These are phyloP conservation scores for Phaethon lepturus DNA, from an alignment of 2,113 vertebrate species.

Conservation along the genomic window DNA sequence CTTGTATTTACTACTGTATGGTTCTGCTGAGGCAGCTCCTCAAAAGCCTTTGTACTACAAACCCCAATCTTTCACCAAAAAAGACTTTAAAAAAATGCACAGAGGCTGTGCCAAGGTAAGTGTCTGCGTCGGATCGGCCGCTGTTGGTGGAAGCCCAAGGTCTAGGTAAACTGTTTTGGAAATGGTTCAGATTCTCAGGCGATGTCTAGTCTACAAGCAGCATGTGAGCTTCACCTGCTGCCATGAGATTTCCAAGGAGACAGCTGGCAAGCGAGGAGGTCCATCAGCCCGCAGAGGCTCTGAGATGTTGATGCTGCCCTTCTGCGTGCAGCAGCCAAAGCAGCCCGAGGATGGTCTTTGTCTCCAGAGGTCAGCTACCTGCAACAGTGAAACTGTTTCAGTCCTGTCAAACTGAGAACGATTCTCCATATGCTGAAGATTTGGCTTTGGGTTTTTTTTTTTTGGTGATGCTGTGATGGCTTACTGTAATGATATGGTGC, in stretches of 20 bases:
- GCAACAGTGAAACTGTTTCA: neutral
- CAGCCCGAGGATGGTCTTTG: neutral
- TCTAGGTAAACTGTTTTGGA: slow-evolving; percentile 5
- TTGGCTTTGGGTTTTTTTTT: neutral
- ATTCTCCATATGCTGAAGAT: neutral
- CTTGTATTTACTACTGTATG: neutral
- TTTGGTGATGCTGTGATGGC: neutral
- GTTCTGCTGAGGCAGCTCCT: slow-evolving; percentile 4
- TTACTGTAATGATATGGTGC: neutral
- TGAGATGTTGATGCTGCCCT: neutral
- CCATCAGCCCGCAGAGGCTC: neutral
- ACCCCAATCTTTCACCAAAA: neutral
- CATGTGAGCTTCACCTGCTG: neutral
- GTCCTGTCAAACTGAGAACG: neutral
- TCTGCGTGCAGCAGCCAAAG: neutral
- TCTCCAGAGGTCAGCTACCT: neutral
- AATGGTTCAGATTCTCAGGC: neutral
- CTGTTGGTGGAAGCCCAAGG: neutral
- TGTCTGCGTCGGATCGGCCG: fast-evolving
- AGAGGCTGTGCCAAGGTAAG: neutral
- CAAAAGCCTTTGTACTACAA: neutral
- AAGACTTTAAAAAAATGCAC: neutral
- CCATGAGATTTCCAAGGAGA: neutral
- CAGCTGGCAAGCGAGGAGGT: neutral
- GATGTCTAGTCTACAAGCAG: neutral